Base-by-base conservation (phyloP, 1,140 invertebrate species). In the Drosophila repletoides region DNA sequence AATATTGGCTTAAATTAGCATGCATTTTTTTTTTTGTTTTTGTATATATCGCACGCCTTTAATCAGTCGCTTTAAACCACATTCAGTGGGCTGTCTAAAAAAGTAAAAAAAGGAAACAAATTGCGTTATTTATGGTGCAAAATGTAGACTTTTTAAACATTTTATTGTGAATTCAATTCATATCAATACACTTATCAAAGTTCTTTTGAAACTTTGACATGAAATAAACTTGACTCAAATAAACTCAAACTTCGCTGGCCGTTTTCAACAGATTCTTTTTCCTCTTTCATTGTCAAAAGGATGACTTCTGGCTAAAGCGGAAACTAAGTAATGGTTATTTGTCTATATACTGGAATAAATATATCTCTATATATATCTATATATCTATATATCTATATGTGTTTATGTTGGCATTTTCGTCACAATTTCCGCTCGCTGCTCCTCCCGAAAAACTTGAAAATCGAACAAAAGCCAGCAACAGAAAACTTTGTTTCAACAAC, bases 271-370 rank as follows among this genome's bases (percentile, higher is more conserved):
- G n/a, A n/a, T n/a, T n/a, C 31, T 58, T 61, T 73, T 56, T 58
- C 5, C 24, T 65, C 63, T 64, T 52, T 72, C 48, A 56, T 21
- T 43, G 43, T 6, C 14, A n/a, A 48, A 21, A 17, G 31, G 12
- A 14, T 49, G 33, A 19, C 67, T 51, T 10, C 59, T 48, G 53
- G 19, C 61, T 65, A 55, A 64, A 76, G 56, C 76, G 76, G 76
- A 81, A 81, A 81, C 61, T 76, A 56, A 80, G 72, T 76, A 80
- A 81, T 56, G 56, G 43, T 67, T 81, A 76, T 80, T 76, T 68
- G 64, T 72, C 56, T 53, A 55, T 53, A 55, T 61, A 26, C 17
- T 59, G n/a, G 9, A 31, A 40, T 29, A 15, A 31, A 72, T 40
- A 9, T 7, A 14, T 48, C 46, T 58, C 33, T 38, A 19, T 41